A percentile compares a stretch with the other conserved stretches of the same genome.
Evolutionary conservation across 2,797 vertebrate species (phyloP).

Genomic region (Phrynocephalus vlangalii): DNA sequence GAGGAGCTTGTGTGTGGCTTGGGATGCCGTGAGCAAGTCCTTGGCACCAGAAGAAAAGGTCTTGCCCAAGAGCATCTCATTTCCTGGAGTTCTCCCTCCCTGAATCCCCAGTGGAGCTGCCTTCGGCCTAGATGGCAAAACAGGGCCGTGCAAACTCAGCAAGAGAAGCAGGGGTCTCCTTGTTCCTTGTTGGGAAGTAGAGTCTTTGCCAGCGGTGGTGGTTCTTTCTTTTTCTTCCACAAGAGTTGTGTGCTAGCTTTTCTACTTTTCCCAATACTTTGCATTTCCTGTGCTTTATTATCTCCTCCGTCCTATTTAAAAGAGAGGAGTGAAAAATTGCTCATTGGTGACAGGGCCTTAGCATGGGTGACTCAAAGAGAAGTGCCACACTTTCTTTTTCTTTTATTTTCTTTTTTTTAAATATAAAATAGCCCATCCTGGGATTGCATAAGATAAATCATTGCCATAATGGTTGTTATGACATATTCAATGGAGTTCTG

Average conservation of each 20-base stretch:
- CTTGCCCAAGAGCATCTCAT: conserved; percentile 37
- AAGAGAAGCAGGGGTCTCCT: conserved; percentile 23
- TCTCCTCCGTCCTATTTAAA: background rate
- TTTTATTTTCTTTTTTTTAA: too few species aligned
- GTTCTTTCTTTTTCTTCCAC: background rate
- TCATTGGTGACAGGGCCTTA: background rate
- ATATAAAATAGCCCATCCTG: too few species aligned
- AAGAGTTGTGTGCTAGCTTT: background rate
- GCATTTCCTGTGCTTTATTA: background rate
- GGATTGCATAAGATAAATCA: too few species aligned
- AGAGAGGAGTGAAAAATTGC: background rate
- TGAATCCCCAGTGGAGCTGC: conserved; percentile 9
- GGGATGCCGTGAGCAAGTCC: conserved; percentile 9
- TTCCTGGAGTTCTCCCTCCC: conserved; percentile 19
- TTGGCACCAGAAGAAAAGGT: conserved; percentile 28
- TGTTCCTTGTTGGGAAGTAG: conserved; percentile 4
- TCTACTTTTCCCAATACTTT: conserved; percentile 7
- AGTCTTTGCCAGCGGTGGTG: conserved; percentile 2
- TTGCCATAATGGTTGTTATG: background rate
- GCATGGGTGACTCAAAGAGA: background rate
- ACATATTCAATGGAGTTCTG: background rate
- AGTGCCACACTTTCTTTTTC: background rate
- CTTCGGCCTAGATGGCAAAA: conserved; percentile 10
- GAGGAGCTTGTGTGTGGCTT: conserved; percentile 18
- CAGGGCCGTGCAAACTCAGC: conserved; percentile 22